Evolutionary conservation across 2,113 vertebrate species (phyloP).

Genomic region (Alligator mississippiensis): DNA sequence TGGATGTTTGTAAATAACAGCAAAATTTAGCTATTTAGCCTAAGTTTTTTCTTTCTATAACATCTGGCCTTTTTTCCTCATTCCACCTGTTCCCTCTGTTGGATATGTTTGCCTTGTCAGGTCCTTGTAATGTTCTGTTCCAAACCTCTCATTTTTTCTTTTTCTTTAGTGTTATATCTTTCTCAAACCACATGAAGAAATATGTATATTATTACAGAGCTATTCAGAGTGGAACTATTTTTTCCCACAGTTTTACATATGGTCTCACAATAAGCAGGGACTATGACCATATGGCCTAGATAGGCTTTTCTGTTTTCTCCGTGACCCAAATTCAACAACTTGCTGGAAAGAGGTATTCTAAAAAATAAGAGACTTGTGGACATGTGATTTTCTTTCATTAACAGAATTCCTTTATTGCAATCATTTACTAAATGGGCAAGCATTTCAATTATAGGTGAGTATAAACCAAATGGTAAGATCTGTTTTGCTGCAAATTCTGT

Average conservation of each 20-base stretch:
- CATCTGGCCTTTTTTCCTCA: conserved; percentile 37
- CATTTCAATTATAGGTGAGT: neutral
- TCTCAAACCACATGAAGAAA: neutral
- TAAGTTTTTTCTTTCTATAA: neutral
- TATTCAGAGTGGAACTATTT: neutral
- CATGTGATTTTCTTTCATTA: neutral
- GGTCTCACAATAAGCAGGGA: neutral
- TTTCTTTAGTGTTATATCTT: neutral
- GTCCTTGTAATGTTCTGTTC: neutral
- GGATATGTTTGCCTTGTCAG: neutral
- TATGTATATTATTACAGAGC: neutral
- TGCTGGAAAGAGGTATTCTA: neutral
- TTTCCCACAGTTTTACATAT: neutral
- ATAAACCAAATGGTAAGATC: neutral
- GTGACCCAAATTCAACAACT: neutral
- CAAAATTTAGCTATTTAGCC: conserved; percentile 15
- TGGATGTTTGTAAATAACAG: neutral
- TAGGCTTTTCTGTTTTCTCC: neutral
- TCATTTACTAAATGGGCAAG: neutral
- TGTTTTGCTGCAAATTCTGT: neutral
- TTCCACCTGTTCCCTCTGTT: conserved; percentile 22
- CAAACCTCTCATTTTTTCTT: neutral
- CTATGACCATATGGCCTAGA: neutral
- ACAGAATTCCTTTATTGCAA: neutral
- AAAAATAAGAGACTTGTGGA: neutral